Percentiles rank a stretch among this genome's conserved stretches.
Evolutionary conservation across 2,797 vertebrate genomes (phyloP).

Genomic region (Amblyopsis hoosieri): DNA sequence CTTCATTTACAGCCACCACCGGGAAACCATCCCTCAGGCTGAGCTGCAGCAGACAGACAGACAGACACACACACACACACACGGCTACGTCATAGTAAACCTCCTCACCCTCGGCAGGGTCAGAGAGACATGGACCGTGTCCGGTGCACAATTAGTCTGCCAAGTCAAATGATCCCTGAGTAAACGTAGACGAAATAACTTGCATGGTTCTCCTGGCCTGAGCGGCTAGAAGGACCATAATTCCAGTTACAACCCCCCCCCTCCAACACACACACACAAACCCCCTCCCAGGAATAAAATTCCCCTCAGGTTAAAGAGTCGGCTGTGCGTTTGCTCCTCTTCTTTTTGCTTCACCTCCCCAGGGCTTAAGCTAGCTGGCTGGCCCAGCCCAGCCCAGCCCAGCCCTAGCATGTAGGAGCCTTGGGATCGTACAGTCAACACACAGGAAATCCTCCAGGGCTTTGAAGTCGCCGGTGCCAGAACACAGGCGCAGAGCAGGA

Average conservation of each 20-base stretch:
- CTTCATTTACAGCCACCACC: slow-evolving; percentile 66
- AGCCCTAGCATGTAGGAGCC: slow-evolving; percentile 65
- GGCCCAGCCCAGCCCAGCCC: slow-evolving; percentile 57
- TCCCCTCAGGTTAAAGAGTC: slow-evolving; percentile 9
- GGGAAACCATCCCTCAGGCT: slow-evolving; percentile 52
- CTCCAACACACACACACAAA: no score
- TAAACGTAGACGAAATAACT: slow-evolving; percentile 25
- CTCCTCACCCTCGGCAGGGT: slow-evolving; percentile 40
- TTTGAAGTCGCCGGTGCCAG: slow-evolving; percentile 69
- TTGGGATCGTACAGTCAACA: slow-evolving; percentile 71
- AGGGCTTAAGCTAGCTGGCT: slow-evolving; percentile 39
- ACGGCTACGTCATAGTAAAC: slow-evolving; percentile 28
- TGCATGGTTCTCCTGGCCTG: slow-evolving; percentile 16
- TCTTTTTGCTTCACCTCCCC: slow-evolving; percentile 46
- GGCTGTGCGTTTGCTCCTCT: slow-evolving; percentile 32
- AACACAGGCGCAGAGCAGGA: slow-evolving; percentile 61
- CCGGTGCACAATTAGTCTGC: slow-evolving; percentile 51
- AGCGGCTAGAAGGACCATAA: slow-evolving; percentile 14
- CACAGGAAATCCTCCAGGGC: slow-evolving; percentile 72
- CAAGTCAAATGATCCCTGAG: slow-evolving; percentile 9
- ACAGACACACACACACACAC: neutral
- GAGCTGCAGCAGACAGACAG: slow-evolving; percentile 9
- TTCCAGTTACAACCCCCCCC: neutral
- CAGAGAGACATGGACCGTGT: slow-evolving; percentile 50
- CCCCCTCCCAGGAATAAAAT: no score